phyloP scores from a whole-genome alignment of 1,140 invertebrate genomes.

The Artemia franciscana region DNA sequence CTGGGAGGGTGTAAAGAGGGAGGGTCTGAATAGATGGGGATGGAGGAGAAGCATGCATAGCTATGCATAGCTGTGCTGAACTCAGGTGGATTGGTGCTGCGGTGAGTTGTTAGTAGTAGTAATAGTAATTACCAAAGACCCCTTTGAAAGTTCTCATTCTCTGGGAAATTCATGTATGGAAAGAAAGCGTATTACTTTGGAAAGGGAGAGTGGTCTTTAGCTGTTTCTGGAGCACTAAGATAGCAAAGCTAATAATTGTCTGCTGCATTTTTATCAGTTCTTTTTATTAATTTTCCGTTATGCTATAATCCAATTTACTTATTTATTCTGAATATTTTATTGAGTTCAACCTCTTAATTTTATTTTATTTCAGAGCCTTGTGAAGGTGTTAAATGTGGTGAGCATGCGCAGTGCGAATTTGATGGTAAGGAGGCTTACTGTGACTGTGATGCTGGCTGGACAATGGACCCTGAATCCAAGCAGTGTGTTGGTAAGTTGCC shows the following conservation, averaged over 20 bases:
- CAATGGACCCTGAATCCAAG: slow-evolving; percentile 40
- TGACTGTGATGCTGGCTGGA: slow-evolving; percentile 79
- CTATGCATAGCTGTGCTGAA: too few species aligned
- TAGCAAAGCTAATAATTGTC: slow-evolving; percentile 1
- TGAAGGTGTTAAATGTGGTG: slow-evolving; percentile 65
- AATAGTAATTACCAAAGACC: too few species aligned
- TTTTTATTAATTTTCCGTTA: neutral
- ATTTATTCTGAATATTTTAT: slow-evolving; percentile 1
- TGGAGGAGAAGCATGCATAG: too few species aligned
- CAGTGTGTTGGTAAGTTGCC: neutral
- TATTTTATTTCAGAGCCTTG: slow-evolving; percentile 56
- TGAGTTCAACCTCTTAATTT: slow-evolving; percentile 2
- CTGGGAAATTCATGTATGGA: too few species aligned
- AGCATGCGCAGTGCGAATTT: slow-evolving; percentile 65
- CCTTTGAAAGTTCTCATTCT: too few species aligned
- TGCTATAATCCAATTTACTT: neutral
- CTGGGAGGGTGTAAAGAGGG: too few species aligned
- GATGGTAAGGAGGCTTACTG: slow-evolving; percentile 72
- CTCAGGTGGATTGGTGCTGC: too few species aligned
- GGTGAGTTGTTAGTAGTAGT: too few species aligned
- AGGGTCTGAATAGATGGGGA: too few species aligned
- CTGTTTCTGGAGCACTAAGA: too few species aligned
- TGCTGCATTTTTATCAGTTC: slow-evolving; percentile 1
- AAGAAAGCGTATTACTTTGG: too few species aligned
- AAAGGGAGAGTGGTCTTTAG: too few species aligned